phyloP scores from a whole-genome alignment of 2,113 vertebrate species.

The Tor tambroides region DNA sequence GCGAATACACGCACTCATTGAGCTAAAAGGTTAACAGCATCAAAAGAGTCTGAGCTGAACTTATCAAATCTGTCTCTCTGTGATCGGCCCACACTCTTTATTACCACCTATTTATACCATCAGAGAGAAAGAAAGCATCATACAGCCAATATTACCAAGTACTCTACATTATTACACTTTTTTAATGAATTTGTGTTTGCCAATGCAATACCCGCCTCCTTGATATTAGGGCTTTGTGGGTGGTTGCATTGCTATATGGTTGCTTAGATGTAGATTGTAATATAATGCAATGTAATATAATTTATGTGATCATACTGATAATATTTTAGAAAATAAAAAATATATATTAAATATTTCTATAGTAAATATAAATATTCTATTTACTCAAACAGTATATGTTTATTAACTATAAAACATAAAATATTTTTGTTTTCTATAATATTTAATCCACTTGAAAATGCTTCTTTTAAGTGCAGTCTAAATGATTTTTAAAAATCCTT shows the following conservation, averaged over 20 bases:
- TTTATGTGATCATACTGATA: not conserved
- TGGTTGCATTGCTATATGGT: not conserved
- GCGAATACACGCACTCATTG: not conserved
- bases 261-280: not conserved
- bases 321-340: not conserved
- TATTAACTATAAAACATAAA: not conserved
- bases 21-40: conserved; percentile 32
- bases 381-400: not conserved
- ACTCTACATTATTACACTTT: not conserved
- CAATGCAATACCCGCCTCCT: not conserved
- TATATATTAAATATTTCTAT: not conserved
- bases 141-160: not conserved
- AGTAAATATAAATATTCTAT: not conserved
- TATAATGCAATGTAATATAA: not conserved
- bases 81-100: not conserved
- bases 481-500: not conserved
- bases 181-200: not conserved
- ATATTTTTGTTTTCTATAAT: not conserved
- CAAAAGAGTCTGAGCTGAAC: not conserved
- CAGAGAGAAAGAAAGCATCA: not conserved
- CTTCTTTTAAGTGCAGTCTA: not conserved
- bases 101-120: not conserved
- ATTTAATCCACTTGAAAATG: not conserved
- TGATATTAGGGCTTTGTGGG: not conserved
- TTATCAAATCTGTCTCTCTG: conserved; percentile 33